Conservation (phyloP, 2,888 invertebrate genomes). For the Ypsolopha scabrella region DNA sequence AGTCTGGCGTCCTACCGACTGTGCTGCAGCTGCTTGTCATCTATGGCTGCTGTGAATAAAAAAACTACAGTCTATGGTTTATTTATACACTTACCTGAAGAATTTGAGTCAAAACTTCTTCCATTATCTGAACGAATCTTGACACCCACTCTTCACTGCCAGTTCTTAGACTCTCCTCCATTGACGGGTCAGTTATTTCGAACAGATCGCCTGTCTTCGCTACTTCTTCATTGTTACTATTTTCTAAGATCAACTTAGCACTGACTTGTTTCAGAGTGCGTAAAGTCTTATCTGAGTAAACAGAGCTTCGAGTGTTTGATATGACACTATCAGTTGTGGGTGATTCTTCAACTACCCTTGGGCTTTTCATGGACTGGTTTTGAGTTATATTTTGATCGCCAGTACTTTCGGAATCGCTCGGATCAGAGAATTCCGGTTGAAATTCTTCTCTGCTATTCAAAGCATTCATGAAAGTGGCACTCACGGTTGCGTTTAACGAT, state of each 20-base stretch:
- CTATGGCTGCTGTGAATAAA: constrained; percentile 6
- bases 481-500: too few species aligned
- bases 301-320: constrained; percentile 24
- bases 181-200: constrained; percentile 26
- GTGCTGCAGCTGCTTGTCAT: too few species aligned
- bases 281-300: constrained; percentile 16
- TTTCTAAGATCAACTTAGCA: constrained; percentile 1
- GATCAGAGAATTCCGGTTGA: too few species aligned
- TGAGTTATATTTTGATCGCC: too few species aligned
- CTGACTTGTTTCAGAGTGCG: constrained; percentile 4
- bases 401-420: too few species aligned
- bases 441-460: too few species aligned
- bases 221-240: neutral
- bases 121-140: constrained; percentile 53
- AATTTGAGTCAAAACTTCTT: constrained; percentile 40
- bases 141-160: constrained; percentile 49
- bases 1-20: too few species aligned
- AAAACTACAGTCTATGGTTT: constrained; percentile 18
- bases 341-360: constrained; percentile 5
- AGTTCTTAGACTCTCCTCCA: constrained; percentile 34
- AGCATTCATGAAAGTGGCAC: too few species aligned
- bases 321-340: constrained; percentile 25
- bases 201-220: constrained; percentile 24
- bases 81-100: constrained; percentile 30
- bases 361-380: too few species aligned